Conservation (phyloP, 2,797 vertebrate species). For the Xiphorhynchus erythropygius region DNA sequence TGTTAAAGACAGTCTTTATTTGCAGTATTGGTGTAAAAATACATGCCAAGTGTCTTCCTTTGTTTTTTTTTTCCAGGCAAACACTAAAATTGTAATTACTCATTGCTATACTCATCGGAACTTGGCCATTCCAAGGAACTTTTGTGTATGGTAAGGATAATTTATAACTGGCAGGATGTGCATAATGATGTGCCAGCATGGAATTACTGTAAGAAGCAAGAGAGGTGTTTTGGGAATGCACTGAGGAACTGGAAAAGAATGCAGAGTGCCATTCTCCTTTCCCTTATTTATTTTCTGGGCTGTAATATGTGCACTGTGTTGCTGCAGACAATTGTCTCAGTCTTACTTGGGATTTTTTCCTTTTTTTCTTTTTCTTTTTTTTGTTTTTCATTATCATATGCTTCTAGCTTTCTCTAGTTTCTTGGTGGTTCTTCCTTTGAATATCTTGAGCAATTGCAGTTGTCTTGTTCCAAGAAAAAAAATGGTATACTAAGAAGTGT, state of each 20-base stretch:
- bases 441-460: background rate
- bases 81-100: constrained; percentile 81
- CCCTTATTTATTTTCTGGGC: background rate
- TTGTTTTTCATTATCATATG: background rate
- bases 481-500: rapidly evolving
- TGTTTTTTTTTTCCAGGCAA: constrained; percentile 77
- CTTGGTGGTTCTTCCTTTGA: background rate
- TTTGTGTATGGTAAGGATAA: constrained; percentile 81
- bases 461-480: background rate
- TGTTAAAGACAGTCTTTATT: background rate
- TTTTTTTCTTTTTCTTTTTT: background rate
- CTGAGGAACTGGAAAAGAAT: background rate
- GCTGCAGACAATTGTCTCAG: background rate
- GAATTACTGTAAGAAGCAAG: background rate
- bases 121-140: constrained; percentile 82
- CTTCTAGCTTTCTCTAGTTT: background rate
- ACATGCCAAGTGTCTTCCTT: background rate
- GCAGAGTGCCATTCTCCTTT: background rate
- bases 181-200: background rate
- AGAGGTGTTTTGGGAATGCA: background rate
- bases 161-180: background rate
- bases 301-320: background rate
- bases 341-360: background rate
- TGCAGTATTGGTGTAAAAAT: background rate
- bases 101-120: constrained; percentile 89